Evolutionary conservation across 2,888 invertebrate species (phyloP).

Genomic region (Clostera curtula): DNA sequence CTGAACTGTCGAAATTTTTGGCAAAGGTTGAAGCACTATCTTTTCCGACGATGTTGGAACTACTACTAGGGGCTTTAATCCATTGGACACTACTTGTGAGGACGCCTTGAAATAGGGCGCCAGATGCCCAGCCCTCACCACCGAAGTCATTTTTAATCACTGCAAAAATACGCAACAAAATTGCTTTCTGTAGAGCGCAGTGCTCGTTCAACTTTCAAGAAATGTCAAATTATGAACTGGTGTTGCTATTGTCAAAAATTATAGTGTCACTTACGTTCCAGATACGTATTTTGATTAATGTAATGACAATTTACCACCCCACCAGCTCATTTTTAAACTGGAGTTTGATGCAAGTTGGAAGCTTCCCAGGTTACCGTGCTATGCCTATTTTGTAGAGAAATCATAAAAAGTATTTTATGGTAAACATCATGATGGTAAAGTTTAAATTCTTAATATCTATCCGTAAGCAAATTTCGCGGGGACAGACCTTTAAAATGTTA

Average conservation of each 20-base stretch:
- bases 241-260: constrained; percentile 8
- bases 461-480: too few species aligned
- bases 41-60: constrained; percentile 70
- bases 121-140: constrained; percentile 79
- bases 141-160: constrained; percentile 77
- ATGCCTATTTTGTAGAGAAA: too few species aligned
- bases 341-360: too few species aligned
- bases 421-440: too few species aligned
- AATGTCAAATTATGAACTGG: constrained; percentile 21
- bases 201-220: constrained; percentile 29
- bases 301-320: too few species aligned
- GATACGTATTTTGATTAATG: not conserved
- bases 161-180: constrained; percentile 46
- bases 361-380: too few species aligned
- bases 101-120: constrained; percentile 80
- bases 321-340: too few species aligned
- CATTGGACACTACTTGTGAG: constrained; percentile 80
- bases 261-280: not conserved
- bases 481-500: too few species aligned
- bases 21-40: constrained; percentile 51
- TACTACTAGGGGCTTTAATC: constrained; percentile 74
- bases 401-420: too few species aligned
- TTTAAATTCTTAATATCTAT: too few species aligned
- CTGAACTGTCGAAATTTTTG: constrained; percentile 70
- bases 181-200: constrained; percentile 40